Evolutionary conservation across 1,140 invertebrate species (phyloP).

Genomic region (Thaumetopoea pityocampa): DNA sequence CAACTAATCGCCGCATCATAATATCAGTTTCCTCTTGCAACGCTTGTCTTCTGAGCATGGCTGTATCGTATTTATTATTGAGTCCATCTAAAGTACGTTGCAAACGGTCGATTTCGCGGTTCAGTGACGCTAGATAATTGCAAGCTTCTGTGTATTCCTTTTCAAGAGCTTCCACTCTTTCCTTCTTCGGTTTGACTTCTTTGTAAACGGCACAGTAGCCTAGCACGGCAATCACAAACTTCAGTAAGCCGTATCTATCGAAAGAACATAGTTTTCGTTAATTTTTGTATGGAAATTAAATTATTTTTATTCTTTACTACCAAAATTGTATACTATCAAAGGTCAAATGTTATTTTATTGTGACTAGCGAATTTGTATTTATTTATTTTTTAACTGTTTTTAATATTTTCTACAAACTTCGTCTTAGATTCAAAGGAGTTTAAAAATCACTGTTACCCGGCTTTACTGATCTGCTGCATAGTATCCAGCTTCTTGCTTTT

Average conservation of each 20-base stretch:
- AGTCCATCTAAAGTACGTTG: conserved; percentile 83
- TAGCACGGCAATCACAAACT: conserved; percentile 90
- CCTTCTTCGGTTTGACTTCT: conserved; percentile 92
- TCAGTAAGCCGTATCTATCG: conserved; percentile 84
- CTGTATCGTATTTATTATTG: conserved; percentile 85
- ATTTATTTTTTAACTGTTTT: background rate
- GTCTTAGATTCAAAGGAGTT: conserved; percentile 1
- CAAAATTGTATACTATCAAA: background rate
- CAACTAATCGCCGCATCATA: conserved; percentile 86
- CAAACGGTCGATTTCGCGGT: conserved; percentile 83
- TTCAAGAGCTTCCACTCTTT: conserved; percentile 86
- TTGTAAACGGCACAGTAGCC: conserved; percentile 90
- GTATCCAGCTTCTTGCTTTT: conserved; percentile 82
- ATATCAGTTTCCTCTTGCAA: conserved; percentile 90
- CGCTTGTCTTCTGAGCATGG: conserved; percentile 84
- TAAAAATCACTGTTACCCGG: conserved; percentile 77
- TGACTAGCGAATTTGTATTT: background rate
- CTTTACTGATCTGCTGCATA: conserved; percentile 86
- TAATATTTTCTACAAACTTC: conserved; percentile 1
- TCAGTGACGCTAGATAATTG: conserved; percentile 83
- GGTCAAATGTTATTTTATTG: background rate
- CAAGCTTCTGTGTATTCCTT: conserved; percentile 74
- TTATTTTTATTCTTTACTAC: too few species aligned
- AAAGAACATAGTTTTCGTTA: too few species aligned
- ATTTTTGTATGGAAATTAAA: too few species aligned